These are phyloP conservation scores for Selene dorsalis DNA, from an alignment of 2,797 vertebrate species.

Conservation along the genomic window DNA sequence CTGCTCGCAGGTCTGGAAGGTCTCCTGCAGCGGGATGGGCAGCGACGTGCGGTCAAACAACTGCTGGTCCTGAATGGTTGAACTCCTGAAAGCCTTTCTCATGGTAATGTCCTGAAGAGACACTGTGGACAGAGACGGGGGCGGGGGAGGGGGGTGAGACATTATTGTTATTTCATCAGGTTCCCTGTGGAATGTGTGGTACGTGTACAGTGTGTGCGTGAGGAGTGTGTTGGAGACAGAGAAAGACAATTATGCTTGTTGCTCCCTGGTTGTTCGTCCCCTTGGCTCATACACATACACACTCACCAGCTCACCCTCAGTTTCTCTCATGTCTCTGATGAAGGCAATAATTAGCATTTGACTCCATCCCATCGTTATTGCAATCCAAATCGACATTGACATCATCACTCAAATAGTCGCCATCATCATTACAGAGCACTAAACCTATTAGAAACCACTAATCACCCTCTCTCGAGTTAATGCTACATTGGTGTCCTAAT, in stretches of 20 bases:
- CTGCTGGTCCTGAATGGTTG: slow-evolving; percentile 96
- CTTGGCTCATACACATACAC: not conserved
- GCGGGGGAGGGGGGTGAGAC: not conserved
- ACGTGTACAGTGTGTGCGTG: not conserved
- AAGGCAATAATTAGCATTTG: slow-evolving; percentile 33
- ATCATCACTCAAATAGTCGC: slow-evolving; percentile 42
- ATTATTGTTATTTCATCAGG: slow-evolving; percentile 17
- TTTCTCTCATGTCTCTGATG: slow-evolving; percentile 14
- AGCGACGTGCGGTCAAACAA: slow-evolving; percentile 95
- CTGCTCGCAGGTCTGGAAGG: slow-evolving; percentile 93
- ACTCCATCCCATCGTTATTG: slow-evolving; percentile 35
- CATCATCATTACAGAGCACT: slow-evolving; percentile 39
- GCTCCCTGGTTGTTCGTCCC: not conserved
- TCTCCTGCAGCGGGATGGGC: slow-evolving; percentile 96
- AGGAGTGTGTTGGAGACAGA: not conserved
- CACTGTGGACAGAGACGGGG: slow-evolving; percentile 78
- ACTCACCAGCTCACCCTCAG: not conserved
- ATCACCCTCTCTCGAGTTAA: slow-evolving; percentile 37
- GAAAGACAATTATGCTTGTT: not conserved
- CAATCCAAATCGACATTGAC: slow-evolving; percentile 32
- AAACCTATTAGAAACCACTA: slow-evolving; percentile 46
- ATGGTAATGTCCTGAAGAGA: slow-evolving; percentile 99
- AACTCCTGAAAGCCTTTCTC: slow-evolving; percentile 98
- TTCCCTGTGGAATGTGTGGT: slow-evolving; percentile 5
- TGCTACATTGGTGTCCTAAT: slow-evolving; percentile 38